A percentile compares a stretch with the other conserved stretches of the same genome.
phyloP scores from a whole-genome alignment of 1,140 invertebrate genomes.

The Formica selysi region DNA sequence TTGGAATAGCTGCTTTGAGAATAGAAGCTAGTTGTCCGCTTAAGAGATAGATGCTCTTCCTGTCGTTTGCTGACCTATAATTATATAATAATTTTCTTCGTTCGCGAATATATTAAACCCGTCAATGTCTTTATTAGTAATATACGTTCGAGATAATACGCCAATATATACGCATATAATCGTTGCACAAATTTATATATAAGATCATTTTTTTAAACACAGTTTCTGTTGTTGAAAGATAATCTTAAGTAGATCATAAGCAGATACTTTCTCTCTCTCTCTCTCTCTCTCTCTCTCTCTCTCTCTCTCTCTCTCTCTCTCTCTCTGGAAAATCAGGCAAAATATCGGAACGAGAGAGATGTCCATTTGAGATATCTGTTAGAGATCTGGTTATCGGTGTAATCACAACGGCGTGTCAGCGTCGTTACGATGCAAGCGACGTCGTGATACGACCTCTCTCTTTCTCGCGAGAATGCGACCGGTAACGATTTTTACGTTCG shows the following conservation, averaged over 20 bases:
- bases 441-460: too few relatives aligned
- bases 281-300: too few relatives aligned
- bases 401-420: constrained; percentile 10
- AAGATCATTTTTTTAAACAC: neutral
- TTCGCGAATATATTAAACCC: neutral
- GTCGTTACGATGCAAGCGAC: neutral
- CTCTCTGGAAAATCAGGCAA: neutral
- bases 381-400: neutral
- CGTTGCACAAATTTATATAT: neutral
- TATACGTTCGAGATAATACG: neutral
- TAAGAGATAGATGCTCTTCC: constrained; percentile 42
- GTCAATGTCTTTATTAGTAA: constrained; percentile 27
- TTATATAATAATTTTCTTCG: neutral
- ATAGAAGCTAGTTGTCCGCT: constrained; percentile 27
- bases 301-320: too few relatives aligned
- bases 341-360: neutral
- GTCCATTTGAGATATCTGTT: neutral
- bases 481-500: constrained; percentile 65
- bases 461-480: neutral
- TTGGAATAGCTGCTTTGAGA: constrained; percentile 41
- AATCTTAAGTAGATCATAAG: neutral
- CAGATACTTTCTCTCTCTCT: neutral
- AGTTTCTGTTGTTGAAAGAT: neutral
- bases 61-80: neutral
- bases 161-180: neutral